These are phyloP conservation scores for Podarcis siculus DNA, from an alignment of 2,797 vertebrate species.

Conservation along the genomic window DNA sequence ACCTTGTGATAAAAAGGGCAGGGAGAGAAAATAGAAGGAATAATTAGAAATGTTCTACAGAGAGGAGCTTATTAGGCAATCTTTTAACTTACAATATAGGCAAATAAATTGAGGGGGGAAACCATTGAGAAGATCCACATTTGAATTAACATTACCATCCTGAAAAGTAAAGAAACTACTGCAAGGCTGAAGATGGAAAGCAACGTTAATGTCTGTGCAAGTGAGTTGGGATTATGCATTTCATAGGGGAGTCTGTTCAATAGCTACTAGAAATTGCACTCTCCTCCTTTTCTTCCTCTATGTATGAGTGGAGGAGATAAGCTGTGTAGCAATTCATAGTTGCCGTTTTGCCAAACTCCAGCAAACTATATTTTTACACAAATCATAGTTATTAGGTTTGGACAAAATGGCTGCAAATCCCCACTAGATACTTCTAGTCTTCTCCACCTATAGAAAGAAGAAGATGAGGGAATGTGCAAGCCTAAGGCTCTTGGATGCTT, in stretches of 20 bases:
- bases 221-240: neutral
- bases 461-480: neutral
- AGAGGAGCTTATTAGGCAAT: neutral
- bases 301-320: neutral
- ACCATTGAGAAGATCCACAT: slow-evolving; percentile 7
- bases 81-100: slow-evolving; percentile 15
- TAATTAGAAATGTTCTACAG: slow-evolving; percentile 20
- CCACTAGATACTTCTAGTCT: neutral
- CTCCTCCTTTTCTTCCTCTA: neutral
- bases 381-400: neutral
- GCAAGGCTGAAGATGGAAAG: slow-evolving; percentile 29
- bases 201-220: neutral
- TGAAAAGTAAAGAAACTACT: neutral
- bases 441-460: neutral
- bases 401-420: neutral
- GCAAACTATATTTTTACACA: neutral
- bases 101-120: neutral
- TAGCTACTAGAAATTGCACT: neutral
- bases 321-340: neutral
- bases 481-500: neutral
- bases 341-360: neutral
- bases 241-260: neutral
- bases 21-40: slow-evolving; percentile 42
- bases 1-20: slow-evolving; percentile 78
- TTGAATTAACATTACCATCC: neutral